Evolutionary conservation across 2,113 vertebrate genomes (phyloP).

Genomic region (Gambusia holbrooki): DNA sequence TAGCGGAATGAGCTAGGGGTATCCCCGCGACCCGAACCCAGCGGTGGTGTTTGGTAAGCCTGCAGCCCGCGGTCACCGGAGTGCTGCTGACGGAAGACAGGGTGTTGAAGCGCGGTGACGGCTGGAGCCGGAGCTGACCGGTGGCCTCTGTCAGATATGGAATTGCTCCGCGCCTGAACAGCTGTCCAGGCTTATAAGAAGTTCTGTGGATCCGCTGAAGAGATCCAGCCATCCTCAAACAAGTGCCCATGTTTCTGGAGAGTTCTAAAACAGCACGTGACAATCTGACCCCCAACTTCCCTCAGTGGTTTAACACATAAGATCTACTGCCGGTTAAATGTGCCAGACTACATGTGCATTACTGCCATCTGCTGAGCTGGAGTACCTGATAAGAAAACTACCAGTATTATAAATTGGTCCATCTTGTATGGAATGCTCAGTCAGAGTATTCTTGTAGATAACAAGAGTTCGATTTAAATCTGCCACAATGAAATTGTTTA

Average conservation of each 20-base stretch:
- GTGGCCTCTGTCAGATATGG: neutral
- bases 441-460: too few species aligned
- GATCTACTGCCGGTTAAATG: neutral
- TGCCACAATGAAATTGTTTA: too few species aligned
- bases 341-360: neutral
- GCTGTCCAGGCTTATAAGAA: neutral
- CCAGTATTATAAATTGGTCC: too few species aligned
- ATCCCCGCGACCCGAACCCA: conserved; percentile 57
- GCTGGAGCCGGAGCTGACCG: neutral
- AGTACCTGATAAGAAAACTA: neutral
- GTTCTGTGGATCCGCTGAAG: conserved; percentile 44
- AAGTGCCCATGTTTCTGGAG: conserved; percentile 78
- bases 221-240: conserved; percentile 66
- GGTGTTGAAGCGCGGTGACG: conserved; percentile 33
- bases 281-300: conserved; percentile 18
- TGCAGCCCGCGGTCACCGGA: conserved; percentile 30
- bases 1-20: neutral
- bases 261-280: conserved; percentile 19
- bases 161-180: neutral
- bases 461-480: too few species aligned
- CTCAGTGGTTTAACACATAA: conserved; percentile 66
- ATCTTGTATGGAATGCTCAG: too few species aligned
- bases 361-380: neutral
- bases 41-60: conserved; percentile 18
- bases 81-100: neutral